Evolutionary conservation across 1,140 invertebrate species (phyloP).

Genomic region (Sycobia sp.): DNA sequence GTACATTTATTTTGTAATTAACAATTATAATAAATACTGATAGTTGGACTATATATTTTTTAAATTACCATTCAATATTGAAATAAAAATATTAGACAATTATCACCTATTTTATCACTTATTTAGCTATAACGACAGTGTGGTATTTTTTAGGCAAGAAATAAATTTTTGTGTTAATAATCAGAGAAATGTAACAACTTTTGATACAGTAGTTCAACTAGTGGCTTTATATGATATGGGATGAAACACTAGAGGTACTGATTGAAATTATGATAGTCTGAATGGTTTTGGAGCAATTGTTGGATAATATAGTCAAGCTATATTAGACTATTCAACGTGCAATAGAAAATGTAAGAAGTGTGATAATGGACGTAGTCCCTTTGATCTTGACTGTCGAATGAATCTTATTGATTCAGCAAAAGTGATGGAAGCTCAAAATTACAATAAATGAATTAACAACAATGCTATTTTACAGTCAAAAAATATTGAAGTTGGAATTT

Average conservation of each 20-base stretch:
- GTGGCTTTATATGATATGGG: constrained; percentile 22
- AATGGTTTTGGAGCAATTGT: not conserved
- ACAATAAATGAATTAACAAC: not conserved
- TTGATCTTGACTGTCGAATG: not conserved
- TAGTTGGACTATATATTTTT: too few relatives aligned
- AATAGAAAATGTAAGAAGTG: constrained; percentile 7
- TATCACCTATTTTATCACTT: too few relatives aligned
- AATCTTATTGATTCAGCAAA: constrained; percentile 7
- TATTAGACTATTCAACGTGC: not conserved
- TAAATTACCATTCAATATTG: too few relatives aligned
- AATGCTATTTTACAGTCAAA: constrained; percentile 8
- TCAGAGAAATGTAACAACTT: not conserved
- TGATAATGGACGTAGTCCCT: not conserved
- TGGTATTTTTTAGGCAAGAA: too few relatives aligned
- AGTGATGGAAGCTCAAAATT: constrained; percentile 1
- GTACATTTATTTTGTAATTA: too few relatives aligned
- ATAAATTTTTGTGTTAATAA: too few relatives aligned
- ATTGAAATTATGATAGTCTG: constrained; percentile 10
- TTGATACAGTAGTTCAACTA: not conserved
- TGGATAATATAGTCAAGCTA: not conserved
- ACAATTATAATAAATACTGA: too few relatives aligned
- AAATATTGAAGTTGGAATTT: not conserved
- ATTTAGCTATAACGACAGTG: too few relatives aligned
- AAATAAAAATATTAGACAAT: too few relatives aligned
- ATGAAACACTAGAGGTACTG: constrained; percentile 19